phyloP scores from a whole-genome alignment of 2,888 invertebrate genomes.

The Poecilobothrus nobilitatus region DNA sequence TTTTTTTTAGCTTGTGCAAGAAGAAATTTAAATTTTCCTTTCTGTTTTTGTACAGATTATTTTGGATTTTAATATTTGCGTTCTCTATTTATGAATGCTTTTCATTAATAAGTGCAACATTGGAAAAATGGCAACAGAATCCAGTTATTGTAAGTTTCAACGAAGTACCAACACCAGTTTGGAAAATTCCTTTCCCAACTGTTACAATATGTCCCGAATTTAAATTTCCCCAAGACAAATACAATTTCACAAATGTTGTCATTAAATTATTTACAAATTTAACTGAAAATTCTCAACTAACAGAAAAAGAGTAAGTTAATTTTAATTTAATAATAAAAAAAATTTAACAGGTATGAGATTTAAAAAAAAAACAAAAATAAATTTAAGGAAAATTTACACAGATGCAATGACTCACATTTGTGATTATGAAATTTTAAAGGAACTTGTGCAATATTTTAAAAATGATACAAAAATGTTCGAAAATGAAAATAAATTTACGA shows the following conservation, averaged over 20 bases:
- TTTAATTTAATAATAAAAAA: not conserved
- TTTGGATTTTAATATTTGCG: constrained; percentile 48
- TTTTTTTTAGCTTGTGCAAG: too few species aligned
- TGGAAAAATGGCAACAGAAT: constrained; percentile 53
- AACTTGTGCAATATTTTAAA: not conserved
- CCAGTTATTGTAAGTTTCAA: constrained; percentile 60
- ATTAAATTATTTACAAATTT: not conserved
- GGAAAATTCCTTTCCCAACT: constrained; percentile 20
- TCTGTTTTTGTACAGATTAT: not conserved
- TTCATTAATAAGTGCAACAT: constrained; percentile 49
- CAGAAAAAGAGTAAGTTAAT: constrained; percentile 1
- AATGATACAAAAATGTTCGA: not conserved
- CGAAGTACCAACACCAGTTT: constrained; percentile 48
- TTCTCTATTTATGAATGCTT: constrained; percentile 50
- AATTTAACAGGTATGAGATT: too few species aligned
- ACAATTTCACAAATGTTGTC: constrained; percentile 7
- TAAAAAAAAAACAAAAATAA: not conserved
- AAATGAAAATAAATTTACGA: not conserved
- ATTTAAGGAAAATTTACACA: not conserved
- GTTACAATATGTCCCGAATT: constrained; percentile 20
- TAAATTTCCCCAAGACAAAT: constrained; percentile 12
- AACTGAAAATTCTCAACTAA: not conserved
- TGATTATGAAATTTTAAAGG: not conserved
- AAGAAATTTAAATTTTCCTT: too few species aligned
- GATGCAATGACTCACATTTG: not conserved